Evolutionary conservation across 2,888 invertebrate genomes (phyloP), one percentile per base, ranked within the genome.

Genomic region (Leptogaster cylindrica): DNA sequence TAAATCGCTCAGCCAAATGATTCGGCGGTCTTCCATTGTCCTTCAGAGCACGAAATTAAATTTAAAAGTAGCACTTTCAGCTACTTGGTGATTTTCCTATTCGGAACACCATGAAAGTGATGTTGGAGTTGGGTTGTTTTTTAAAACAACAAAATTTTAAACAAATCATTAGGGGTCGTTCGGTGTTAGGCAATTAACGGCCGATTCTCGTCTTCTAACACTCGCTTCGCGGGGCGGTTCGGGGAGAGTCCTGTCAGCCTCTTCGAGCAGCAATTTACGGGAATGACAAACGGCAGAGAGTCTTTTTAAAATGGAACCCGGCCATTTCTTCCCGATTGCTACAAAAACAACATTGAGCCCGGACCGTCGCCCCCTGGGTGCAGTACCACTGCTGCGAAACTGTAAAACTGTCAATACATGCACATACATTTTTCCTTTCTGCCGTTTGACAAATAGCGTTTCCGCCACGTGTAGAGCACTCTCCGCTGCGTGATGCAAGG

Each of bases 341-440:
- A 28, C 23, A 33, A 65, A 23, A 65, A 65, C 23, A 65, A 36
- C 48, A 65, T 10, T 46, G 7, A 12, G n/a, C 46, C 41, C 25
- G 48, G 65, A 50, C 23, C 16, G 23, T 50, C 65, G 65, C 65
- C 65, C 65, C 65, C 50, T 27, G 65, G 65, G 65, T 50, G 16
- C 46, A 50, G 50, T 65, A 36, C 55, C 68, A 52, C 68, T 65
- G 50, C 58, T 12, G 55, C 58, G 50, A 33, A 68, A 55, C 65
- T 65, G 68, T 68, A 68, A 68, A 68, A 48, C 68, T 68, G 68
- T 68, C 68, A 68, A 68, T 65, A 68, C 65, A 18, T 25, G 55
- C 28, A 23, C 36, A 65, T 67, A 51, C 10, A 67, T 64, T 51
- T 67, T 63, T 64, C 52, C 36, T 63, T 7, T 7, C 36, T 25